Base-by-base conservation (phyloP, 2,113 vertebrate genomes). In the Poeciliopsis retropinna region DNA sequence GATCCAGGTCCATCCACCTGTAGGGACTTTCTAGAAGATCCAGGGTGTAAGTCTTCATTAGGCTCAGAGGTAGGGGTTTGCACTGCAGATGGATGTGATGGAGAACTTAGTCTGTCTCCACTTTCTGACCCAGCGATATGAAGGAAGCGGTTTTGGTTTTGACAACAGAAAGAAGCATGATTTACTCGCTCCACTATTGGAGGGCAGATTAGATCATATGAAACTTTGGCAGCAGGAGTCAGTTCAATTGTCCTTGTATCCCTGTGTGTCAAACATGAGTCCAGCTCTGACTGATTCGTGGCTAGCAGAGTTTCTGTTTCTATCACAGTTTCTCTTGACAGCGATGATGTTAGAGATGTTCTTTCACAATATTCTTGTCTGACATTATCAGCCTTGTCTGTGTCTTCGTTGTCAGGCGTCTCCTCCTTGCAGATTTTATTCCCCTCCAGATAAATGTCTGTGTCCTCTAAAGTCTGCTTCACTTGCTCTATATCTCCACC, bases 141-240 rank as follows among this genome's bases (percentile, higher is more conserved):
- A 68, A 61, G 29, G 30, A 69, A 73, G 51, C 14, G 54, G 64
- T 72, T 75, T 0, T 32, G 67, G 62, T 80, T 41, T 34, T 69
- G 73, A 75, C 60, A 85, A 60, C 39, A 71, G 74, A 92, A 91
- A 64, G 82, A 79, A 0, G 54, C 86, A 27, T 78, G 76, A 31
- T 91, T 82, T 25, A 87, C 70, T 22, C 39, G 78, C 47, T 94
- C 91, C 0, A 76, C 76, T 80, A 94, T 91, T 64, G 88, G 82
- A 7, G 90, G 89, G 67, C 76, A 86, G 82, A 93, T 82, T 37
- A 80, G n/a, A 75, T 95, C 94, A 34, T 79, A 54, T 2, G 88
- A 76, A 68, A 85, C 73, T 78, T 78, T 90, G 73, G 80, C 65
- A 30, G 69, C 67, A 0, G 73, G 85, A 79, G 80, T 80, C 4